phyloP scores from a whole-genome alignment of 2,113 vertebrate species.

The Aldabrachelys gigantea region DNA sequence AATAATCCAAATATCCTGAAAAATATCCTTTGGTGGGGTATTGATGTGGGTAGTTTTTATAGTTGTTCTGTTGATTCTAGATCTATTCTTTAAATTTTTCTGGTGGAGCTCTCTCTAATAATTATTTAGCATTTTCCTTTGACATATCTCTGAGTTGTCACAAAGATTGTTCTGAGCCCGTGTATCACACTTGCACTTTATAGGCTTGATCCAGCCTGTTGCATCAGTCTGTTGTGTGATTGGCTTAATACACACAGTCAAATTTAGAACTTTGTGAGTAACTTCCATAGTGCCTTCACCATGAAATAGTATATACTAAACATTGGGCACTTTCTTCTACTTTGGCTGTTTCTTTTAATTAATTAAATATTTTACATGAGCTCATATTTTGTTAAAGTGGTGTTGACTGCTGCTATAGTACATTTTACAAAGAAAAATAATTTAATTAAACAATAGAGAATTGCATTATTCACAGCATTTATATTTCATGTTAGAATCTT shows the following conservation, averaged over 20 bases:
- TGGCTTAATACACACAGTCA: background rate
- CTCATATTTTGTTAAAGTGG: background rate
- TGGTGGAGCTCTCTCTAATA: background rate
- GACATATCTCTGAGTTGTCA: background rate
- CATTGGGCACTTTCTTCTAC: background rate
- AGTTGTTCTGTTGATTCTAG: background rate
- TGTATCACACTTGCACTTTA: no score
- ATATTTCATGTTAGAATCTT: conserved; percentile 21
- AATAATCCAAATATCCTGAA: background rate
- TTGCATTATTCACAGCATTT: conserved; percentile 49
- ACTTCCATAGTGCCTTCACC: background rate
- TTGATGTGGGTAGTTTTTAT: background rate
- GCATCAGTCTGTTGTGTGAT: no score
- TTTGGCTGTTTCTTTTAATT: background rate
- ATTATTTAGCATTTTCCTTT: background rate
- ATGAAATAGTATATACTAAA: background rate
- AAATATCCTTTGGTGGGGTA: background rate
- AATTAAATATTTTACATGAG: background rate
- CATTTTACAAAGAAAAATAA: background rate
- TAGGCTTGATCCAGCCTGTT: no score
- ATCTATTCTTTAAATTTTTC: background rate
- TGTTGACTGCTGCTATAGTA: background rate
- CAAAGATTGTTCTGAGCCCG: background rate
- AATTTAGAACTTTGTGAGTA: background rate
- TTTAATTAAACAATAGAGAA: background rate